Evolutionary conservation across 2,113 vertebrate genomes (phyloP).

Genomic region (Pseudorectes ferrugineus): DNA sequence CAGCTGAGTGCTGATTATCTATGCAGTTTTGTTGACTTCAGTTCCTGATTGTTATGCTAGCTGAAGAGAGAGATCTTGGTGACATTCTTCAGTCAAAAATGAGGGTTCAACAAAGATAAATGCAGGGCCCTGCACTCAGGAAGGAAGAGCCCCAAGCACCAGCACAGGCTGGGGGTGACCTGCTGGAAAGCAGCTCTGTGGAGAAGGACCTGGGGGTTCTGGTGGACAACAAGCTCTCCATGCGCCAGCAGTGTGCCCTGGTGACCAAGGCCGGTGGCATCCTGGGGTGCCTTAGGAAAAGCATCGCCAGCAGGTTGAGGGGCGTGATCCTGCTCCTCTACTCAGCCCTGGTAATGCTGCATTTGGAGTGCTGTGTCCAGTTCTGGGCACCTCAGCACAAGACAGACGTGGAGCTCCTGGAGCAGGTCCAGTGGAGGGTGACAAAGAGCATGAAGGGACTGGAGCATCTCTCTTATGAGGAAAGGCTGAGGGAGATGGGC

Average conservation of each 20-base stretch:
- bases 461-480: neutral
- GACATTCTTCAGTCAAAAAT: neutral
- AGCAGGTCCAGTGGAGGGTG: neutral
- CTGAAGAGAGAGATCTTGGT: neutral
- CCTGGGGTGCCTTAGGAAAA: neutral
- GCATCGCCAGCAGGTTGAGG: neutral
- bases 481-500: no score
- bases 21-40: neutral
- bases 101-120: neutral
- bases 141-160: neutral
- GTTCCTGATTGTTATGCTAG: neutral
- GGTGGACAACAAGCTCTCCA: neutral
- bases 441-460: neutral
- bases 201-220: neutral
- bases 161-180: neutral
- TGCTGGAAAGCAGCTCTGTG: neutral
- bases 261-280: neutral
- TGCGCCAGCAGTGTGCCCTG: neutral
- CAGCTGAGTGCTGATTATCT: neutral
- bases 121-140: neutral
- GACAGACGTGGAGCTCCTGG: neutral
- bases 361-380: no score
- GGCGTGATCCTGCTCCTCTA: neutral
- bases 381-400: neutral
- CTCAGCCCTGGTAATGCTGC: no score